Evolutionary conservation across 2,888 invertebrate genomes (phyloP).

Genomic region (Embidobia sp.): DNA sequence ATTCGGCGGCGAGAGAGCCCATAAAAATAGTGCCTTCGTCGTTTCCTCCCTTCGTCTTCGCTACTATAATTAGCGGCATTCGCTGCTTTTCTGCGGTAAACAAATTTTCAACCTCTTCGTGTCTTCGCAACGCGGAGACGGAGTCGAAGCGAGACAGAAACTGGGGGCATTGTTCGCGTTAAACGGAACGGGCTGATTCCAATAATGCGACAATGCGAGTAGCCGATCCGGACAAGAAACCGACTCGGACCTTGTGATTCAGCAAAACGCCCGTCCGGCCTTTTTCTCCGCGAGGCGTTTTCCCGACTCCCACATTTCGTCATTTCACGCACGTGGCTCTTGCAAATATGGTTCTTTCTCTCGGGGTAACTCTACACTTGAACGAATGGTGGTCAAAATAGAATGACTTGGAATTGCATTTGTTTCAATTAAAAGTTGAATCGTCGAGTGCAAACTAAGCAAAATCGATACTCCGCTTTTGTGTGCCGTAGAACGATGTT

Average conservation of each 20-base stretch:
- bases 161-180: slow-evolving; percentile 65
- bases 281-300: not conserved
- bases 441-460: no score
- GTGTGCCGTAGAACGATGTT: no score
- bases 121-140: slow-evolving; percentile 57
- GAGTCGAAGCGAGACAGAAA: slow-evolving; percentile 60
- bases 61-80: slow-evolving; percentile 77
- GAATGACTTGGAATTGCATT: no score
- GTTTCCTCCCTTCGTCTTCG: slow-evolving; percentile 76
- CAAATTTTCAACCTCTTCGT: slow-evolving; percentile 71
- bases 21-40: slow-evolving; percentile 78
- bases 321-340: slow-evolving; percentile 9
- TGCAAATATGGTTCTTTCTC: slow-evolving; percentile 7
- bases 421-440: no score
- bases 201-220: slow-evolving; percentile 56
- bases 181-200: slow-evolving; percentile 60
- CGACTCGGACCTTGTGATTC: slow-evolving; percentile 20
- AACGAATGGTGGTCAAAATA: not conserved
- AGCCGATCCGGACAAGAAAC: slow-evolving; percentile 39
- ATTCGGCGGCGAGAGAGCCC: slow-evolving; percentile 75
- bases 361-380: slow-evolving; percentile 1
- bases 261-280: not conserved
- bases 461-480: no score
- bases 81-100: slow-evolving; percentile 77
- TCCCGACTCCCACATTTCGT: slow-evolving; percentile 18